These are phyloP conservation scores for Ectropis grisescens DNA, from an alignment of 1,140 invertebrate genomes.

Conservation along the genomic window DNA sequence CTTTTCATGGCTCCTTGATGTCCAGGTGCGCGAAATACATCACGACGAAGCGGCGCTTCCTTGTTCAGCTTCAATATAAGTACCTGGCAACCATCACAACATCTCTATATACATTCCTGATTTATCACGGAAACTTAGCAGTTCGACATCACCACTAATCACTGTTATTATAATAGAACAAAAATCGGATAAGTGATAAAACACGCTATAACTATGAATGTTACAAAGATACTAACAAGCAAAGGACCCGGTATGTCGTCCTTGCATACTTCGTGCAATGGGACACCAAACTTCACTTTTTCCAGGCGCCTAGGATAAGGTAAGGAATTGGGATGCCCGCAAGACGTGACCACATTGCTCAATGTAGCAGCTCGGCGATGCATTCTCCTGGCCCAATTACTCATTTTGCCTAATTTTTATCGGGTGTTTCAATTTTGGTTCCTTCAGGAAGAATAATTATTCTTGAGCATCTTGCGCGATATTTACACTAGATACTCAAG, in stretches of 20 bases:
- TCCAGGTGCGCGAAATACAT: conserved; percentile 94
- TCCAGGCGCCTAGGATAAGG: conserved; percentile 87
- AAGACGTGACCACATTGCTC: conserved; percentile 90
- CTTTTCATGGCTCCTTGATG: conserved; percentile 97
- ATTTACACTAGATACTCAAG: too few species aligned
- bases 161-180: too few species aligned
- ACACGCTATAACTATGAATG: too few species aligned
- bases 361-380: conserved; percentile 89
- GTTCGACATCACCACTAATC: too few species aligned
- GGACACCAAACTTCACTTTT: conserved; percentile 94
- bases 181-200: too few species aligned
- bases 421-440: too few species aligned
- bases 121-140: too few species aligned
- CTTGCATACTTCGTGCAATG: conserved; percentile 91
- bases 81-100: conserved; percentile 72
- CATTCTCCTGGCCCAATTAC: conserved; percentile 91
- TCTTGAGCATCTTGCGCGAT: too few species aligned
- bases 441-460: too few species aligned
- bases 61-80: conserved; percentile 95
- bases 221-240: conserved; percentile 82
- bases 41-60: conserved; percentile 91
- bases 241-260: conserved; percentile 93
- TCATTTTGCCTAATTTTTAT: conserved; percentile 74
- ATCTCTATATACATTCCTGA: too few species aligned
- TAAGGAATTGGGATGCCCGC: conserved; percentile 79